Conservation (phyloP, 2,888 invertebrate genomes). For the Bursaphelenchus okinawaensis region DNA sequence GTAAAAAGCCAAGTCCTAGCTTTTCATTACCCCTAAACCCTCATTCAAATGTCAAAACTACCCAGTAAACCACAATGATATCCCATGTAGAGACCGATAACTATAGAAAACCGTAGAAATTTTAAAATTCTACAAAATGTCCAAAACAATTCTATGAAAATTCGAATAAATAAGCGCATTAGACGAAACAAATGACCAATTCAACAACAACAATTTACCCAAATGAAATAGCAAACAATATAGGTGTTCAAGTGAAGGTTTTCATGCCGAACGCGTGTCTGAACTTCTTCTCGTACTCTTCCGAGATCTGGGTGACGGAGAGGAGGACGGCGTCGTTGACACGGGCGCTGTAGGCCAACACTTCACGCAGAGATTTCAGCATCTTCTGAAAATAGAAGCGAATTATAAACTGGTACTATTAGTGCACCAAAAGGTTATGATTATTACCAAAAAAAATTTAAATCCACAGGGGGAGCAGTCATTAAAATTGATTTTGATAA, state of each 20-base stretch:
- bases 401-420: too few relatives aligned
- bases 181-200: not conserved
- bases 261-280: conserved; percentile 49
- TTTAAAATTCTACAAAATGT: too few relatives aligned
- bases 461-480: not conserved
- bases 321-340: conserved; percentile 40
- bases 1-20: too few relatives aligned
- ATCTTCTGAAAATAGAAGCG: conserved; percentile 20
- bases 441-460: too few relatives aligned
- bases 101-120: too few relatives aligned
- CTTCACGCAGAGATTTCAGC: conserved; percentile 35
- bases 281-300: conserved; percentile 51
- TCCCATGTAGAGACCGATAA: too few relatives aligned
- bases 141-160: too few relatives aligned
- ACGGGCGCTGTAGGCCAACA: conserved; percentile 36
- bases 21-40: too few relatives aligned
- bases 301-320: conserved; percentile 36
- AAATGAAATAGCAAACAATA: not conserved
- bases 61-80: too few relatives aligned
- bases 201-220: not conserved
- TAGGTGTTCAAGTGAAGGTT: not conserved
- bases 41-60: too few relatives aligned
- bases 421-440: too few relatives aligned
- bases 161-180: too few relatives aligned
- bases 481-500: not conserved